Evolutionary conservation across 2,113 vertebrate species (phyloP).

Genomic region (Rutilus rutilus): DNA sequence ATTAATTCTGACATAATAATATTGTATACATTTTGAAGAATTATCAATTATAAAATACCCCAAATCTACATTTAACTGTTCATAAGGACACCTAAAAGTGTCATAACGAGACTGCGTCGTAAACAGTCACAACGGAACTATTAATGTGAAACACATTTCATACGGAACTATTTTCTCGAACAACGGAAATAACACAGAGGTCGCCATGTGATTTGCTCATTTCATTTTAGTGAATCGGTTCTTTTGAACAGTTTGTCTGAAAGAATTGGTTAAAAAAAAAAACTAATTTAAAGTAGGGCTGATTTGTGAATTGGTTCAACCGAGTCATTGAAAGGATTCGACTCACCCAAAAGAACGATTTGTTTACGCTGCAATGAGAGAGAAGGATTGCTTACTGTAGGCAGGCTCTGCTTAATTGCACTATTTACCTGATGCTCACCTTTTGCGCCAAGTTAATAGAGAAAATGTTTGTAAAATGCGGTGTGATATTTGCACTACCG

Average conservation of each 20-base stretch:
- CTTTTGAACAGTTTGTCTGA: not conserved
- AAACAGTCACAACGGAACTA: constrained; percentile 49
- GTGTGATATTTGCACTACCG: not conserved
- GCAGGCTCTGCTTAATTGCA: not conserved
- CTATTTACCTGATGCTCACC: not conserved
- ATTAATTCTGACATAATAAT: not conserved
- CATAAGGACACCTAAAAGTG: not conserved
- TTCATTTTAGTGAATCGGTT: constrained; percentile 2
- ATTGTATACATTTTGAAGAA: not conserved
- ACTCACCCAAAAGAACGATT: not conserved
- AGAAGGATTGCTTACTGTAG: not conserved
- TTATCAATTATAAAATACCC: not conserved
- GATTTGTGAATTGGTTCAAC: not conserved
- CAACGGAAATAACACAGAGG: constrained; percentile 69
- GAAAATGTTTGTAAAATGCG: not conserved
- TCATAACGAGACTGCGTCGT: not conserved
- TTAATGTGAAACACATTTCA: not conserved
- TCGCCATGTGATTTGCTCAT: constrained; percentile 62
- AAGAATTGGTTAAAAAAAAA: not conserved
- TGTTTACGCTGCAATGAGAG: not conserved
- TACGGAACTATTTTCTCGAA: constrained; percentile 59
- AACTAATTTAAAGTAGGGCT: not conserved
- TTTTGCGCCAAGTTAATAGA: not conserved
- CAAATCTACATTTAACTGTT: not conserved
- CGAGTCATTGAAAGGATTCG: not conserved